These are phyloP conservation scores for Huso huso DNA, from an alignment of 2,797 vertebrate species.

Conservation along the genomic window DNA sequence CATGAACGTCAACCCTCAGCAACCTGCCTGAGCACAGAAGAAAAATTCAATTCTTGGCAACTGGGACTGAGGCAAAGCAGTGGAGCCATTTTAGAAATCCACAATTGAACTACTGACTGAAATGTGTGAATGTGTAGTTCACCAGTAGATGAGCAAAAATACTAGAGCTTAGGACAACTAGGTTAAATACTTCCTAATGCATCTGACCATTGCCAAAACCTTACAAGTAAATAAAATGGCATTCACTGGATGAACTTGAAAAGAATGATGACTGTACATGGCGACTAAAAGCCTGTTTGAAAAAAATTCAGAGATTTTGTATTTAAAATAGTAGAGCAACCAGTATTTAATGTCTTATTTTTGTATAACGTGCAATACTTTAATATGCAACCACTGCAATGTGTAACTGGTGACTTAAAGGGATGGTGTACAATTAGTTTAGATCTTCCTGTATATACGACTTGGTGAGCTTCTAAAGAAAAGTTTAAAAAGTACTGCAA, in stretches of 20 bases:
- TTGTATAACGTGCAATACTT: slow-evolving; percentile 86
- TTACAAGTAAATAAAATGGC: slow-evolving; percentile 50
- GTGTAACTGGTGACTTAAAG: slow-evolving; percentile 46
- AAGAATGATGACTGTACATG: slow-evolving; percentile 63
- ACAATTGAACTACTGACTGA: not conserved
- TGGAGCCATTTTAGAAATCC: not conserved
- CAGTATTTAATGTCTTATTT: slow-evolving; percentile 82
- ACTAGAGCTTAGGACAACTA: slow-evolving; percentile 34
- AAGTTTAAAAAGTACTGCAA: not conserved
- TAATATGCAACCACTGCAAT: slow-evolving; percentile 73
- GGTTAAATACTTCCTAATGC: slow-evolving; percentile 24
- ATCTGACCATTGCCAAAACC: slow-evolving; percentile 48
- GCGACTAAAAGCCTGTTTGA: slow-evolving; percentile 43
- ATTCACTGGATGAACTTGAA: slow-evolving; percentile 69
- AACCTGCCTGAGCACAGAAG: slow-evolving; percentile 64
- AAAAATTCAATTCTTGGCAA: not conserved
- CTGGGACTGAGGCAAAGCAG: not conserved
- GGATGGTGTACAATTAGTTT: slow-evolving; percentile 28
- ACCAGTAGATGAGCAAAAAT: slow-evolving; percentile 41
- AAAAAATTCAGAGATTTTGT: slow-evolving; percentile 53
- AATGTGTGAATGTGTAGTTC: slow-evolving; percentile 28
- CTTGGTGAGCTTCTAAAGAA: too few species aligned
- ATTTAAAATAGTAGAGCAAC: slow-evolving; percentile 66
- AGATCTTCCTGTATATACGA: slow-evolving; percentile 20
- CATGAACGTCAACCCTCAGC: slow-evolving; percentile 90